Conservation (phyloP, 2,797 vertebrate genomes). For the Mormyrops attenuatus region DNA sequence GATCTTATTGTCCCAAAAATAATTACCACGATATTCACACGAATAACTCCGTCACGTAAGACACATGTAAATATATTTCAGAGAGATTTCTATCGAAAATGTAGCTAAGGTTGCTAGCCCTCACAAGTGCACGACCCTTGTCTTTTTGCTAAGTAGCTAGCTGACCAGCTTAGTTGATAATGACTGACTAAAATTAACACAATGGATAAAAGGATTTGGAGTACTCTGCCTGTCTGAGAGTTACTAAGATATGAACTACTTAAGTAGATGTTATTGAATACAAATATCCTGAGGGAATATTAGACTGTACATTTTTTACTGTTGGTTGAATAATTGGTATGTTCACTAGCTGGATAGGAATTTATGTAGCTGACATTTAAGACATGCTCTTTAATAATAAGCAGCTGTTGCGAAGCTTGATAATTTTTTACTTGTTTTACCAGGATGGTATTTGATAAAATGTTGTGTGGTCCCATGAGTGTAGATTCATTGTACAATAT, state of each 20-base stretch:
- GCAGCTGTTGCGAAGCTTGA: background rate
- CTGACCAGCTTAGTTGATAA: background rate
- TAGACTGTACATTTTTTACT: slow-evolving; percentile 3
- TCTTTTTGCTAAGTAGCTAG: slow-evolving; percentile 11
- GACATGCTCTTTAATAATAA: background rate
- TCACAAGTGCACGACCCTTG: slow-evolving; percentile 12
- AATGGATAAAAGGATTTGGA: background rate
- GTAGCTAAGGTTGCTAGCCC: slow-evolving; percentile 11
- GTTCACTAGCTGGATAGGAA: background rate
- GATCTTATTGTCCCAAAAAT: background rate
- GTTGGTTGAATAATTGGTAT: background rate
- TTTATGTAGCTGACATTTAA: slow-evolving; percentile 2
- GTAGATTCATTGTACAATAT: background rate
- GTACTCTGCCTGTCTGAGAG: background rate
- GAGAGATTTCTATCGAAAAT: background rate
- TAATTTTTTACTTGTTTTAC: background rate
- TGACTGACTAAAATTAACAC: background rate
- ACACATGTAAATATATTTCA: background rate
- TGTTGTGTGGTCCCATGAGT: background rate
- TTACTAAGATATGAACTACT: background rate
- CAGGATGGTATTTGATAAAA: background rate
- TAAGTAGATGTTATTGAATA: background rate
- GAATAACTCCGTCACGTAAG: background rate
- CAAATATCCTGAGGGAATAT: background rate
- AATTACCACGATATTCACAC: background rate